Base-by-base conservation (phyloP, 1,140 invertebrate species). In the Rhopalosiphum maidis region DNA sequence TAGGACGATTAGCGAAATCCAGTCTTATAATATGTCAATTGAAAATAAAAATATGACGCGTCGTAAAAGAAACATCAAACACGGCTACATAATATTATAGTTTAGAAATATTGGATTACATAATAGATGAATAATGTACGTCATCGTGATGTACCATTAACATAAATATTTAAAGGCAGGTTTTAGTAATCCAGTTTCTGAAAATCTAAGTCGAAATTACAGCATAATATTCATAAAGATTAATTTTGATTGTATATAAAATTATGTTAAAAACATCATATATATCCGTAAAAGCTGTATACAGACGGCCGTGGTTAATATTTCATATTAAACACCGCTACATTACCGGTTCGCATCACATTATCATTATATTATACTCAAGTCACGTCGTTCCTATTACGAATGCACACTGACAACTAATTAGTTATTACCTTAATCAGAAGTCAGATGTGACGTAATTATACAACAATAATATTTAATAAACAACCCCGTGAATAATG, bases 21-120 rank as follows among this genome's bases (percentile, higher is more conserved):
- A 85, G 83, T 85, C 83, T 85, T 85, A 5, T 41, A 85, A 85
- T 85, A 85, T 83, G 83, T 85, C 37, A 85, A 43, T 85, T 21
- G 23, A 23, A 85, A 25, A 43, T 11, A 83, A 25, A 43, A 85
- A 30, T 77, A 77, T 77, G 60, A 77, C 60, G 30, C 15, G 8
- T 77, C 30, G 60, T 77, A 77, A 77, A 68, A 68, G 30, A 68
- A 77, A 77, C 60, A 77, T 77, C 60, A 9, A 77, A n/a, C 30
- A 77, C 30, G n/a, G n/a, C n/a, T 68, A 15, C n/a, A 68, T n/a
- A 77, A n/a, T 77, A 54, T 51, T 54, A 18, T n/a, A 22, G 60
- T 77, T 77, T n/a, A 77, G 60, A 77, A 77, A 77, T 77, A n/a
- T 77, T n/a, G 60, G 4, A 77, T 77, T 77, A n/a, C 60, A 77